Evolutionary conservation across 2,113 vertebrate genomes (phyloP).

Genomic region (Bostrychus sinensis): DNA sequence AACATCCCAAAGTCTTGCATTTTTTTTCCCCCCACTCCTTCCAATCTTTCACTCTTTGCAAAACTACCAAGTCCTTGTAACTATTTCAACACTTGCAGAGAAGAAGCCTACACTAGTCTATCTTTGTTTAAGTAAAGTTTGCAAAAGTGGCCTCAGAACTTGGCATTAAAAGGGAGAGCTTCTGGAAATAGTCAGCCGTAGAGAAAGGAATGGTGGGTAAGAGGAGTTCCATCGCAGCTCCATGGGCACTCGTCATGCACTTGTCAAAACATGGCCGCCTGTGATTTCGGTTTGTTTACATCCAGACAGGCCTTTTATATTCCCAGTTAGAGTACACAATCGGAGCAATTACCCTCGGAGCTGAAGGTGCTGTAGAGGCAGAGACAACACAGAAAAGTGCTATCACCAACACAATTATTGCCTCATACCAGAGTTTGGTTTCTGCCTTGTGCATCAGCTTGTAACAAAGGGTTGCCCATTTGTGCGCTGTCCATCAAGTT

Average conservation of each 20-base stretch:
- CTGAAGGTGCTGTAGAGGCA: conserved; percentile 75
- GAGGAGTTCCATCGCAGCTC: conserved; percentile 51
- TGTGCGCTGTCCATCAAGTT: conserved; percentile 8
- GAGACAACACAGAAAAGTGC: conserved; percentile 84
- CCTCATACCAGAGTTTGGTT: conserved; percentile 55
- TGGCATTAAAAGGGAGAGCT: conserved; percentile 61
- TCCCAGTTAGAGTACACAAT: conserved; percentile 84
- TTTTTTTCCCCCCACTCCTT: conserved; percentile 25
- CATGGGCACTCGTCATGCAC: conserved; percentile 65
- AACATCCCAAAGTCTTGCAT: conserved; percentile 61
- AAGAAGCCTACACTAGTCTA: conserved; percentile 59
- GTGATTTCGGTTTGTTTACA: conserved; percentile 81
- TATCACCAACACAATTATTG: conserved; percentile 79
- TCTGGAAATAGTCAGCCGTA: conserved; percentile 48
- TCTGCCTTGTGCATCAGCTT: conserved; percentile 40
- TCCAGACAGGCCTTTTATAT: conserved; percentile 85
- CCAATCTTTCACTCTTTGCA: conserved; percentile 48
- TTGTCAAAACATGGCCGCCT: conserved; percentile 70
- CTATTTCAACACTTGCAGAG: conserved; percentile 73
- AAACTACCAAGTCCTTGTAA: conserved; percentile 66
- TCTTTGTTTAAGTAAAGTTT: conserved; percentile 78
- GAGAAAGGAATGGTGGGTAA: conserved; percentile 51
- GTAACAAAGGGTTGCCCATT: conserved; percentile 41
- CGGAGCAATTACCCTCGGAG: conserved; percentile 87
- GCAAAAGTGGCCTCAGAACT: conserved; percentile 67